These are phyloP conservation scores for Hydropotes inermis DNA, from an alignment of 2,113 vertebrate genomes.

Conservation along the genomic window DNA sequence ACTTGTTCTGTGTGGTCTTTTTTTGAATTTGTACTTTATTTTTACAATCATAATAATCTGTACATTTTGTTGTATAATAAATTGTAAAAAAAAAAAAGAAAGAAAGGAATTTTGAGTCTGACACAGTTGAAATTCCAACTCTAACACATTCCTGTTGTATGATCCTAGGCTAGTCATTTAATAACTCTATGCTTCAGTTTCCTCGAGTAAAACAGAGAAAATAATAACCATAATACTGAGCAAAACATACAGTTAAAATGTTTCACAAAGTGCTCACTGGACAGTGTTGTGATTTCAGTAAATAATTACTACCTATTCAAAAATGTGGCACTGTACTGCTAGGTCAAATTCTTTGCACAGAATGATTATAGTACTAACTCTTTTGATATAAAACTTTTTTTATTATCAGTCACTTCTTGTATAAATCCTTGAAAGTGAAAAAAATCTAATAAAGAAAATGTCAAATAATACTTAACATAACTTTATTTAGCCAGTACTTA, in stretches of 20 bases:
- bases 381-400: not conserved
- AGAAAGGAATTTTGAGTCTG: not conserved
- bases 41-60: not conserved
- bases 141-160: not conserved
- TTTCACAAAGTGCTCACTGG: not conserved
- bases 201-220: not conserved
- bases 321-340: not conserved
- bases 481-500: not conserved
- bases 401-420: not conserved
- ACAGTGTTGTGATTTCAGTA: constrained; percentile 19
- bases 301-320: constrained; percentile 10
- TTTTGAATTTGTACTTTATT: not conserved
- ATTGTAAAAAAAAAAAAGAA: not conserved
- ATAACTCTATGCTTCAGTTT: not conserved
- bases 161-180: not conserved
- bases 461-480: not conserved
- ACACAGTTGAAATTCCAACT: constrained; percentile 12
- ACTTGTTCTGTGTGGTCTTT: not conserved
- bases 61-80: not conserved
- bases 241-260: not conserved
- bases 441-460: constrained; percentile 14
- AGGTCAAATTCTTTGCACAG: not conserved
- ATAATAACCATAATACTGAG: not conserved
- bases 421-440: constrained; percentile 25
- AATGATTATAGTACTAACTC: not conserved